Conservation (phyloP, 2,888 invertebrate genomes). For the Dioctria linearis region DNA sequence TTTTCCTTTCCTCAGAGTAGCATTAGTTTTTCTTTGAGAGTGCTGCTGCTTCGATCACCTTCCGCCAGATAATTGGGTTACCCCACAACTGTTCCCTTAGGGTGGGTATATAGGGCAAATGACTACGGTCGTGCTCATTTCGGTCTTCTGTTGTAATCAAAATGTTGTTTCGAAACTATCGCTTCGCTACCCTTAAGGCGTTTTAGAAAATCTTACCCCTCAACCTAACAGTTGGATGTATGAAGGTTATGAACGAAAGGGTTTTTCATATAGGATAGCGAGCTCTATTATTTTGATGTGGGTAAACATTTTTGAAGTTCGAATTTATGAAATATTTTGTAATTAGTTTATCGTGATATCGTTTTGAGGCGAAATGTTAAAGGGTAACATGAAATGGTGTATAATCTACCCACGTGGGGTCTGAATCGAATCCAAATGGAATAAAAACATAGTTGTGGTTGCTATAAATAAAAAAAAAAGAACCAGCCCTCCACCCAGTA, state of each 20-base stretch:
- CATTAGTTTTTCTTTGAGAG: slow-evolving; percentile 41
- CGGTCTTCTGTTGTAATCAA: slow-evolving; percentile 42
- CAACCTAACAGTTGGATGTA: neutral
- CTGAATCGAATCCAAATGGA: neutral
- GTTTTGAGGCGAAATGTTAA: neutral
- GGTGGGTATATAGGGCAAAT: neutral
- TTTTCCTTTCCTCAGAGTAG: slow-evolving; percentile 42
- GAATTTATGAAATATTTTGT: slow-evolving; percentile 8
- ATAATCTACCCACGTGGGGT: neutral
- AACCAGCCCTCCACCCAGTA: no score
- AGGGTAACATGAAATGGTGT: neutral
- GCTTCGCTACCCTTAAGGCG: slow-evolving; percentile 6
- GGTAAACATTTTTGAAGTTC: slow-evolving; percentile 1
- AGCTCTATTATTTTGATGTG: neutral
- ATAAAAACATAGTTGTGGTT: no score
- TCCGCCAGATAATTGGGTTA: slow-evolving; percentile 49
- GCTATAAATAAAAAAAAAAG: no score
- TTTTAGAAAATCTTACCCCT: slow-evolving; percentile 22
- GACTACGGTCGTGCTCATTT: slow-evolving; percentile 24
- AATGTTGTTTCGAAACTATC: slow-evolving; percentile 42
- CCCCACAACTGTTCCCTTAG: slow-evolving; percentile 38
- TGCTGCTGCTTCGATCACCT: slow-evolving; percentile 48
- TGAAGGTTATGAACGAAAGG: slow-evolving; percentile 5
- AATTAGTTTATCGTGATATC: slow-evolving; percentile 6
- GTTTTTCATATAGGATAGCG: slow-evolving; percentile 15